phyloP scores from a whole-genome alignment of 2,888 invertebrate species.

The Antitype chi region DNA sequence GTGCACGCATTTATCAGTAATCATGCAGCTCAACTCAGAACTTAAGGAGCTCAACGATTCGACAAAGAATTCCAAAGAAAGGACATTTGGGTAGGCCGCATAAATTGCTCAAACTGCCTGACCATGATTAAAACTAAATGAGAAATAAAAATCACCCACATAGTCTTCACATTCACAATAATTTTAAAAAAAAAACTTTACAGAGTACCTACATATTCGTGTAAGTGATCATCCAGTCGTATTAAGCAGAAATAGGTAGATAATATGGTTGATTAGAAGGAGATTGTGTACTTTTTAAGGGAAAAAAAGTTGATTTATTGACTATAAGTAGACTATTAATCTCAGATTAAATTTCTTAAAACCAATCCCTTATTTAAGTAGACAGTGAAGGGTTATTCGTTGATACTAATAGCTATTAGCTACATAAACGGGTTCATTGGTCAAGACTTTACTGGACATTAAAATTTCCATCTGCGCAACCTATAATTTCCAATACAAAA shows the following conservation, averaged over 20 bases:
- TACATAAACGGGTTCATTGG: not conserved
- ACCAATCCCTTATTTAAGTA: not conserved
- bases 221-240: not conserved
- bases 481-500: not conserved
- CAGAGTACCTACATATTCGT: no score
- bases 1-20: no score
- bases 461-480: not conserved
- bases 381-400: not conserved
- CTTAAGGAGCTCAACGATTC: no score
- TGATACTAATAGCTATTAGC: not conserved
- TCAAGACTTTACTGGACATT: not conserved
- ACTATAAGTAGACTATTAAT: not conserved
- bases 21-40: no score
- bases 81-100: no score
- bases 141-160: no score
- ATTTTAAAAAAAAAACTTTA: no score
- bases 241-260: not conserved
- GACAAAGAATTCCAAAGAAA: no score
- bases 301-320: slow-evolving; percentile 2
- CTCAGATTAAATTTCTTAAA: not conserved
- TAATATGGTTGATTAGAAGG: no score
- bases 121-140: no score
- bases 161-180: no score
- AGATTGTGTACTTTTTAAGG: not conserved
- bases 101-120: no score